Evolutionary conservation across 2,888 invertebrate genomes (phyloP).

Genomic region (Fragum fragum): DNA sequence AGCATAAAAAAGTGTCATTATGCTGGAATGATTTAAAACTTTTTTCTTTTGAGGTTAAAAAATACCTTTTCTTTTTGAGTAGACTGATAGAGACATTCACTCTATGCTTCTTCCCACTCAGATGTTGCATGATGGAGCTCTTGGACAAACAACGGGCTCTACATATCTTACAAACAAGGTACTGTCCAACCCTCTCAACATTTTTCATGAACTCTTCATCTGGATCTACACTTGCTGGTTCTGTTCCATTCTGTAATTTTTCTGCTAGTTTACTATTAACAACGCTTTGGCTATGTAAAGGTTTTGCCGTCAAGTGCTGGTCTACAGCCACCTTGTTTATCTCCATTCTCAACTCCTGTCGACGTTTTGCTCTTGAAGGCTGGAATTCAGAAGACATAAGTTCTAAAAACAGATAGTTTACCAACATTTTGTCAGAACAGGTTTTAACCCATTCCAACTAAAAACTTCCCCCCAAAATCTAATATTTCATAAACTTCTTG

Average conservation of each 20-base stretch:
- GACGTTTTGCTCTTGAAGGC: neutral
- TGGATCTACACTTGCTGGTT: neutral
- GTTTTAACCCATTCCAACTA: too few relatives aligned
- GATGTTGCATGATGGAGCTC: constrained; percentile 63
- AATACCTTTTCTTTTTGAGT: constrained; percentile 69
- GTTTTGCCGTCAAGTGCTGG: constrained; percentile 69
- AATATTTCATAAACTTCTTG: too few relatives aligned
- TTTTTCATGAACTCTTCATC: constrained; percentile 12
- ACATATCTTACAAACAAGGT: constrained; percentile 64
- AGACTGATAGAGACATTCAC: constrained; percentile 63
- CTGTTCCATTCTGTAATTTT: neutral
- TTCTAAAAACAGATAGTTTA: too few relatives aligned
- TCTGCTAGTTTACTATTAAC: constrained; percentile 2
- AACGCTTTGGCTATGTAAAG: constrained; percentile 13
- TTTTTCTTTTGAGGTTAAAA: too few relatives aligned
- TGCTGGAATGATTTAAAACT: too few relatives aligned
- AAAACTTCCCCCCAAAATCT: too few relatives aligned
- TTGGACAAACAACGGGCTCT: constrained; percentile 64
- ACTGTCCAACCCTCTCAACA: constrained; percentile 51
- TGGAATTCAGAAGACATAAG: neutral
- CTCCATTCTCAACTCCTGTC: constrained; percentile 14
- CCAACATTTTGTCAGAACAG: too few relatives aligned
- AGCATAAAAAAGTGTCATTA: too few relatives aligned
- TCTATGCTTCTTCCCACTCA: constrained; percentile 69
- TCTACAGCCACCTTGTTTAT: constrained; percentile 66